phyloP scores from a whole-genome alignment of 2,888 invertebrate genomes.

The Tanypteryx hageni region DNA sequence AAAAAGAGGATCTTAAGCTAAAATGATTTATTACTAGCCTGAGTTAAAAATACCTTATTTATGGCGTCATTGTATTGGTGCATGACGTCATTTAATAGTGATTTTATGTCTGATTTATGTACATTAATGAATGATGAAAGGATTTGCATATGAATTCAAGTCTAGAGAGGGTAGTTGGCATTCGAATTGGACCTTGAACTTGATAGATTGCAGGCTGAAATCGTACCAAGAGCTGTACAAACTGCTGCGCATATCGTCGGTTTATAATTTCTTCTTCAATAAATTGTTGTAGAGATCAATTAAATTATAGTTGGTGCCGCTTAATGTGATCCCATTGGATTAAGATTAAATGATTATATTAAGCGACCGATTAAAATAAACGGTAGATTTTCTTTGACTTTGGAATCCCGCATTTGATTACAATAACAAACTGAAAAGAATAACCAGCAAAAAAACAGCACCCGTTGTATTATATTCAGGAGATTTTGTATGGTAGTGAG shows the following conservation, averaged over 20 bases:
- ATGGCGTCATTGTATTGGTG: constrained; percentile 11
- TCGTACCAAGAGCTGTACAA: constrained; percentile 6
- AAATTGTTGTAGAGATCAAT: no score
- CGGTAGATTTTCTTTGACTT: no score
- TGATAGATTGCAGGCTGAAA: constrained; percentile 39
- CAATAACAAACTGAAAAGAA: no score
- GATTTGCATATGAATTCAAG: constrained; percentile 46
- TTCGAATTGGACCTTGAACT: neutral
- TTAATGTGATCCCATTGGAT: no score
- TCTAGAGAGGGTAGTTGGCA: neutral
- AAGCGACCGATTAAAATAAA: no score
- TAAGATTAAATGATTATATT: no score
- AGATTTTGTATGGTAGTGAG: no score
- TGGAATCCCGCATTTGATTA: no score
- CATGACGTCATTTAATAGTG: constrained; percentile 30
- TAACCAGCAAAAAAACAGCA: no score
- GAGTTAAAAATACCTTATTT: neutral
- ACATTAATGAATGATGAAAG: constrained; percentile 56
- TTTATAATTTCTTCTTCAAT: neutral
- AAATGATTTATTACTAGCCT: neutral
- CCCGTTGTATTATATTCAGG: no score
- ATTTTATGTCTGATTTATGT: constrained; percentile 51
- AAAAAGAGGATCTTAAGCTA: neutral
- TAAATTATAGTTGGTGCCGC: no score
- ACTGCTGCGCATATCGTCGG: neutral